Conservation (phyloP, 1,140 invertebrate genomes). For the Heliconius melpomene region DNA sequence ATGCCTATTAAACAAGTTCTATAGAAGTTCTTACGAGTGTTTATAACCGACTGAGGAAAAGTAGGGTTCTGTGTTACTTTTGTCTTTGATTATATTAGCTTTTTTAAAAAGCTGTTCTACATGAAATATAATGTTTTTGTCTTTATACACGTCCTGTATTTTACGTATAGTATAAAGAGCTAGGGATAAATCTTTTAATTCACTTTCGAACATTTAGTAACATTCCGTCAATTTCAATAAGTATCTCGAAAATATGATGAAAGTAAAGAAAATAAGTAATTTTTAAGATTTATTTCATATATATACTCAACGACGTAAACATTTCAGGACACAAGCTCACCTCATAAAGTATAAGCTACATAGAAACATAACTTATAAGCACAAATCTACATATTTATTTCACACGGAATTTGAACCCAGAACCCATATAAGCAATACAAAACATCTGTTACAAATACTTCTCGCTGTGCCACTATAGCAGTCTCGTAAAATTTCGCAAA, state of each 20-base stretch:
- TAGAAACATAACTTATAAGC: neutral
- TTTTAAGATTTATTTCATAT: too few relatives aligned
- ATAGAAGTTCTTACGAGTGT: constrained; percentile 10
- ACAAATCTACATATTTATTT: neutral
- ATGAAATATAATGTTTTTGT: too few relatives aligned
- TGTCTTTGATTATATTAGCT: neutral
- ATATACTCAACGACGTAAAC: too few relatives aligned
- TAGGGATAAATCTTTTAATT: too few relatives aligned
- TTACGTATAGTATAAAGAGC: too few relatives aligned
- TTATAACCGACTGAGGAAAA: neutral
- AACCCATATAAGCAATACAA: neutral
- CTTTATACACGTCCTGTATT: too few relatives aligned
- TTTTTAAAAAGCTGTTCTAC: neutral
- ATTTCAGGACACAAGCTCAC: too few relatives aligned
- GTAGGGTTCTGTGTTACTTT: neutral
- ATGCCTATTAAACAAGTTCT: constrained; percentile 22
- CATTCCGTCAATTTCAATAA: too few relatives aligned
- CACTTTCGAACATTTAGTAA: too few relatives aligned
- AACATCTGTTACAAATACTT: neutral
- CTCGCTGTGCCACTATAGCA: neutral
- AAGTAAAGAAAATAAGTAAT: too few relatives aligned
- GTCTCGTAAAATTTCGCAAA: constrained; percentile 19
- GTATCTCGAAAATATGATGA: too few relatives aligned
- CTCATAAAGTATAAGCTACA: too few relatives aligned
- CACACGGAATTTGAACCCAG: neutral